Conservation (phyloP, 2,888 invertebrate species). For the Junonia oenone region DNA sequence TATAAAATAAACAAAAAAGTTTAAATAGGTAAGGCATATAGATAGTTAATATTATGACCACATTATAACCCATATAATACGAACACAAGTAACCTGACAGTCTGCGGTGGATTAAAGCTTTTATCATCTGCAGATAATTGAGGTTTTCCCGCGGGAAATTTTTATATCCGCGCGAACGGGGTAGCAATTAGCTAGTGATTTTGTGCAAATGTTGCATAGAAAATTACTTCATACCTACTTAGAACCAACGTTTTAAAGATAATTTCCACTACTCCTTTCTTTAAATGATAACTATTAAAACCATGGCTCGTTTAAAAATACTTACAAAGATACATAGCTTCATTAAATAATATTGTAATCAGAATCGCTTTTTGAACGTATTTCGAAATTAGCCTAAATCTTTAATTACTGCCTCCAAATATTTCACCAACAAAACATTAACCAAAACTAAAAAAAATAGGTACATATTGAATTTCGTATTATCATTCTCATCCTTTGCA, state of each 20-base stretch:
- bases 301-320: too few species aligned
- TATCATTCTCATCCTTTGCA: too few species aligned
- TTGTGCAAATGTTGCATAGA: slow-evolving; percentile 11
- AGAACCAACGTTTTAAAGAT: background rate
- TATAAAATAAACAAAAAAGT: background rate
- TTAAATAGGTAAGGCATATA: too few species aligned
- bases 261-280: background rate
- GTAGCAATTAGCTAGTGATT: slow-evolving; percentile 21
- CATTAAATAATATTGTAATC: too few species aligned
- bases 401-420: too few species aligned
- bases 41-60: background rate
- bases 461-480: too few species aligned
- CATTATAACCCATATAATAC: background rate
- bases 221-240: background rate
- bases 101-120: slow-evolving; percentile 18
- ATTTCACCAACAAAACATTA: too few species aligned
- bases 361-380: too few species aligned
- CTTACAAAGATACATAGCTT: too few species aligned
- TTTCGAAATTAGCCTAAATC: too few species aligned
- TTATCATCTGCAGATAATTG: slow-evolving; percentile 25
- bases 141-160: slow-evolving; percentile 26
- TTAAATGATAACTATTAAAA: background rate
- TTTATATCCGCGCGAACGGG: slow-evolving; percentile 21
- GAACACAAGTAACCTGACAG: background rate
- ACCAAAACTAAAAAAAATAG: too few species aligned